Evolutionary conservation across 2,888 invertebrate genomes (phyloP).

Genomic region (Crocallis elinguaria): DNA sequence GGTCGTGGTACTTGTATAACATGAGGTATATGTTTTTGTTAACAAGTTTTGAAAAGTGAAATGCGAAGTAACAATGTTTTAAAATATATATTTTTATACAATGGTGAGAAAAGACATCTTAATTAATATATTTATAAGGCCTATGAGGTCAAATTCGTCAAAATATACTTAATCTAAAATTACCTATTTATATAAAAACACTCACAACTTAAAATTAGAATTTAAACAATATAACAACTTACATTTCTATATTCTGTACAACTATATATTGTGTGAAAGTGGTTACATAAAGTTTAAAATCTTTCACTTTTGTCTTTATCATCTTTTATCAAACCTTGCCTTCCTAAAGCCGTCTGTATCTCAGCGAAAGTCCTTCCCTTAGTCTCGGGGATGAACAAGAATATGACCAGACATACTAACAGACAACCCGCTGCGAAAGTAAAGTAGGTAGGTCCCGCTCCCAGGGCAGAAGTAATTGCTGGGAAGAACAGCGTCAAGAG

Average conservation of each 20-base stretch:
- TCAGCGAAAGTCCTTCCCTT: constrained; percentile 66
- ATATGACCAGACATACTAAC: constrained; percentile 43
- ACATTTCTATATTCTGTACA: too few species aligned
- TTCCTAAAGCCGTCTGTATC: constrained; percentile 58
- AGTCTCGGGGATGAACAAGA: constrained; percentile 67
- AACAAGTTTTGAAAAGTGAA: not conserved
- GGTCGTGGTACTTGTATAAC: constrained; percentile 15
- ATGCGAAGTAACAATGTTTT: too few species aligned
- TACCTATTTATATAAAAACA: too few species aligned
- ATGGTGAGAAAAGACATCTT: too few species aligned
- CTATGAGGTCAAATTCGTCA: too few species aligned
- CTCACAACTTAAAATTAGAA: too few species aligned
- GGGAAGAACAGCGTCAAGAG: constrained; percentile 57
- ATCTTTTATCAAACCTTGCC: not conserved
- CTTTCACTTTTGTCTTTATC: too few species aligned
- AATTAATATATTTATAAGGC: too few species aligned
- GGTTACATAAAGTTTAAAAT: too few species aligned
- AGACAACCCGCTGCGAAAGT: constrained; percentile 49
- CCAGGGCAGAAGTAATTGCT: constrained; percentile 42
- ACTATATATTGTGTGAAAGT: too few species aligned
- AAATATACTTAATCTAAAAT: too few species aligned
- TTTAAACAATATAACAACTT: too few species aligned
- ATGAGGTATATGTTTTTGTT: not conserved
- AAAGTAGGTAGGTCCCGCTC: constrained; percentile 58
- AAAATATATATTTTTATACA: not conserved